Evolutionary conservation across 37 sponge, comb jelly and placozoan species (phyloP), one percentile per base, ranked within the genome.

Genomic region (Mnemiopsis leidyi): DNA sequence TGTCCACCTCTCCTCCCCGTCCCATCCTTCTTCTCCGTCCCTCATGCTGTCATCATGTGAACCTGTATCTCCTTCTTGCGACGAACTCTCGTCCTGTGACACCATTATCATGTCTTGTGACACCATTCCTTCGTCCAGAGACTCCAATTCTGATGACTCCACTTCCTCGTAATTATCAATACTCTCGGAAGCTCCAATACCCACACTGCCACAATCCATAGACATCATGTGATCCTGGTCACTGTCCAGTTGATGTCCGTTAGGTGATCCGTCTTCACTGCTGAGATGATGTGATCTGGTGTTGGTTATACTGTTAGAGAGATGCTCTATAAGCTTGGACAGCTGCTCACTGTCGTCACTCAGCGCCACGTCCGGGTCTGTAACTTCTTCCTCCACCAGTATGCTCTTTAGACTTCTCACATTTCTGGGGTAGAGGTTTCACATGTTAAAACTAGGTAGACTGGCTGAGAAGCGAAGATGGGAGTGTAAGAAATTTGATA

Each of bases 271-370:
- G 9, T 5, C 61, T 13, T 48, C 61, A 48, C 61, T 48, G 61
- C 61, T 48, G 9, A 48, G 61, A 48, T 48, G 61, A 48, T 48
- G 61, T 48, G 61, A 48, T 48, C 61, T 48, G 61, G 61, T 48
- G 61, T 48, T 48, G 13, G 9, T 48, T 5, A 48, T 48, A 48
- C 61, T 48, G 75, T 71, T 71, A 7, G 75, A 71, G 26, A 71
- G 75, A 5, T 71, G 75, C n/a, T 71, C 75, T n/a, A 71, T 71
- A 5, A 71, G 75, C 30, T 71, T 71, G 20, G 75, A 71, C 3
- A 71, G 75, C n/a, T 71, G 75, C 30, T 71, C 75, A 28, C 75
- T 71, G 75, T 71, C 75, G 30, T 71, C 75, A 25, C 75, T 71
- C 30, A n/a, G 30, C 75, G 30, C 3, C n/a, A n/a, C n/a, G 20